Percentiles rank a stretch among this genome's conserved stretches.
Conservation (phyloP, 2,888 invertebrate species). For the Athalia cordata region DNA sequence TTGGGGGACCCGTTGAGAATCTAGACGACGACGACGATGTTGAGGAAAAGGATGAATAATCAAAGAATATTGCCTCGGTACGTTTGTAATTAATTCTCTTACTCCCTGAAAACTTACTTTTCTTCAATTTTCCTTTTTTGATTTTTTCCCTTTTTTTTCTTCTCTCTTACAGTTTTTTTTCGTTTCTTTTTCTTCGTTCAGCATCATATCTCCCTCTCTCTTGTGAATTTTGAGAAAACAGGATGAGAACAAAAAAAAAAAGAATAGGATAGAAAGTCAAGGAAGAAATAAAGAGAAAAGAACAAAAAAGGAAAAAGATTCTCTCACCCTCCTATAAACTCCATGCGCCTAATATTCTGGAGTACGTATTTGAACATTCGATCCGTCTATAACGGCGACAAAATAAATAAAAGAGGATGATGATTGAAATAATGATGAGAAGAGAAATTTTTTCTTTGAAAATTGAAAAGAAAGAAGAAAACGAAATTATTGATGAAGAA, state of each 20-base stretch:
- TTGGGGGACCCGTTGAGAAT: neutral
- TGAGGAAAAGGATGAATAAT: neutral
- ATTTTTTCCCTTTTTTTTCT: neutral
- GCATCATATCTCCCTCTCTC: constrained; percentile 11
- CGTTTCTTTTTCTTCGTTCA: constrained; percentile 39
- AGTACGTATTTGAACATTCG: too few relatives aligned
- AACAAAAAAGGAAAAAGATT: neutral
- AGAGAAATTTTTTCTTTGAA: too few relatives aligned
- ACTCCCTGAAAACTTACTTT: neutral
- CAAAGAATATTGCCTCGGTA: neutral
- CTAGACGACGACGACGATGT: neutral
- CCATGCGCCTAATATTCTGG: too few relatives aligned
- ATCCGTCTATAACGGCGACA: too few relatives aligned
- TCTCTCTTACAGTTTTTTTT: neutral
- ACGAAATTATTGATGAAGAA: too few relatives aligned
- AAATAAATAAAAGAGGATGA: too few relatives aligned
- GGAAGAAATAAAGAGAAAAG: neutral
- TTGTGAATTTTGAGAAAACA: neutral
- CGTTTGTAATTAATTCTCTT: neutral
- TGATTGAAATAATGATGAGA: too few relatives aligned
- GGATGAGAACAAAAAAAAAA: neutral
- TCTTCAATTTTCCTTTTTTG: neutral
- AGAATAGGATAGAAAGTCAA: neutral
- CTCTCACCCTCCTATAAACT: too few relatives aligned
- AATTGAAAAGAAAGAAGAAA: too few relatives aligned